Evolutionary conservation across 2,888 invertebrate species (phyloP).

Genomic region (Vandiemenella viatica): DNA sequence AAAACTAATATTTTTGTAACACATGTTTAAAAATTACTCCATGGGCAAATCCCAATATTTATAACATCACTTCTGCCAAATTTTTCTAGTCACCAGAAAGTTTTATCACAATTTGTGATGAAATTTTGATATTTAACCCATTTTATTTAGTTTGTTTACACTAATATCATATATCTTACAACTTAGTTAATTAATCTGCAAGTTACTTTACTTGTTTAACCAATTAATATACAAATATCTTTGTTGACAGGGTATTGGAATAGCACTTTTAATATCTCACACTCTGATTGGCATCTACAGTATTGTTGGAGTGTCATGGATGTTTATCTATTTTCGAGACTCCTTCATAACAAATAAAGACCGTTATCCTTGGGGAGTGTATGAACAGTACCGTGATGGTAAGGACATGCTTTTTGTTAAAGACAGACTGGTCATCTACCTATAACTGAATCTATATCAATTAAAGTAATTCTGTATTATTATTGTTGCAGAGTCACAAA

Average conservation of each 20-base stretch:
- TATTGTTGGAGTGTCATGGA: slow-evolving; percentile 79
- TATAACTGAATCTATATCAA: slow-evolving; percentile 18
- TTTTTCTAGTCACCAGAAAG: too few species aligned
- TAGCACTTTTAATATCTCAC: slow-evolving; percentile 63
- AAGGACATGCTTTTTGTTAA: slow-evolving; percentile 25
- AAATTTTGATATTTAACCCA: too few species aligned
- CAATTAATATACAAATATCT: background rate
- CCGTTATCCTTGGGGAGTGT: slow-evolving; percentile 66
- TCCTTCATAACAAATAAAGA: slow-evolving; percentile 65
- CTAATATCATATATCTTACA: background rate
- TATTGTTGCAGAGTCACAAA: background rate
- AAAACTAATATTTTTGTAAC: too few species aligned
- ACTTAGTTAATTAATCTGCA: background rate
- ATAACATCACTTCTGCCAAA: too few species aligned
- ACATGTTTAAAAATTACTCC: too few species aligned
- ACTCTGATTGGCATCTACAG: slow-evolving; percentile 74
- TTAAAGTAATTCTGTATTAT: too few species aligned
- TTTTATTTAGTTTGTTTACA: too few species aligned
- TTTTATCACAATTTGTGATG: too few species aligned
- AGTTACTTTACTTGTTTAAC: background rate
- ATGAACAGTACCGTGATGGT: slow-evolving; percentile 50
- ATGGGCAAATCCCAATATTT: too few species aligned
- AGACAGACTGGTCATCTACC: background rate
- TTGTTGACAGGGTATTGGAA: slow-evolving; percentile 70
- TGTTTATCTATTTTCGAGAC: slow-evolving; percentile 74